These are phyloP conservation scores for Danio tinwini DNA, from an alignment of 2,797 vertebrate genomes.

Conservation along the genomic window DNA sequence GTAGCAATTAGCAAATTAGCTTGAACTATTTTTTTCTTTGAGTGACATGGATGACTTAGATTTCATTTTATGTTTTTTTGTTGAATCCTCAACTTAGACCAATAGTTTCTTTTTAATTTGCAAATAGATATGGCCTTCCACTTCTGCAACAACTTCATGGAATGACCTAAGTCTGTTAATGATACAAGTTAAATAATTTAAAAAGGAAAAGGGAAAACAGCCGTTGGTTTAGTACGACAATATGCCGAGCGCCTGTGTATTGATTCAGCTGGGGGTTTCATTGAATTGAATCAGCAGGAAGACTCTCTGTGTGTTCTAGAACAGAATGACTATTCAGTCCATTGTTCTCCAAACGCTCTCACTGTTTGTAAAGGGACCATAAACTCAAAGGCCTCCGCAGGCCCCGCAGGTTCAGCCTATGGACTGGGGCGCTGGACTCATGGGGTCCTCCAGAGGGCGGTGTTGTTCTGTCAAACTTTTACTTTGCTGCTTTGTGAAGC, in stretches of 20 bases:
- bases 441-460: conserved; percentile 41
- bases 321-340: conserved; percentile 50
- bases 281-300: conserved; percentile 60
- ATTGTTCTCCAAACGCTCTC: conserved; percentile 59
- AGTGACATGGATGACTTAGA: no score
- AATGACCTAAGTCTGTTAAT: neutral
- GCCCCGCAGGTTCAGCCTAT: conserved; percentile 13
- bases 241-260: conserved; percentile 42
- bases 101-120: no score
- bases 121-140: no score
- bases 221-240: conserved; percentile 44
- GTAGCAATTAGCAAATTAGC: no score
- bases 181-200: neutral
- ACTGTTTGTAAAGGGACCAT: conserved; percentile 59
- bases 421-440: neutral
- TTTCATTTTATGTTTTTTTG: no score
- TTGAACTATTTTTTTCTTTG: no score
- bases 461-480: neutral
- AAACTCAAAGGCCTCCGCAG: conserved; percentile 52
- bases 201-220: conserved; percentile 13
- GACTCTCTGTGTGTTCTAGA: conserved; percentile 56
- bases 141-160: no score
- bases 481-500: neutral
- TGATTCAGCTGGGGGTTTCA: conserved; percentile 60
- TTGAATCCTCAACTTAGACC: no score